Base-by-base conservation (phyloP, 2,113 vertebrate genomes). In the Seriola aureovittata region DNA sequence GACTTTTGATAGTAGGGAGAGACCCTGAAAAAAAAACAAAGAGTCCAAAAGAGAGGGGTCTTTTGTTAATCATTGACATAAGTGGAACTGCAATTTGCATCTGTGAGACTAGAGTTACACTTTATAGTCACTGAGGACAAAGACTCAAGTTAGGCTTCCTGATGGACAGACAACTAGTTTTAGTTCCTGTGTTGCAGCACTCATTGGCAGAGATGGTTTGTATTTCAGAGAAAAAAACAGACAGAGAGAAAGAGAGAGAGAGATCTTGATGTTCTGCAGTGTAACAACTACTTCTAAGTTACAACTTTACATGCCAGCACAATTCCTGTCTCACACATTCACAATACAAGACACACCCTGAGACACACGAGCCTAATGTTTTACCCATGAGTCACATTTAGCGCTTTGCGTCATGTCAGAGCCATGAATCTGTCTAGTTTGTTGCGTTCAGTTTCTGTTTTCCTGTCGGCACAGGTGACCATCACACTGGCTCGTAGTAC, bases 71-170 rank as follows among this genome's bases (percentile, higher is more conserved):
- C 58, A 44, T 25, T 50, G 76, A 55, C 65, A 65, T 54, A 71
- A 80, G 70, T 83, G 80, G 84, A 82, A 85, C 77, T 63, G 40
- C 75, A 85, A 93, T 94, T 93, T 91, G 90, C 91, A 91, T 92
- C 71, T 90, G 90, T 84, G 85, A 90, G 87, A 88, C 85, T 91
- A 60, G 70, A 87, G 74, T 93, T 94, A 86, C 90, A 81, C 86
- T 91, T 93, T 90, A 88, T 85, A 73, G 85, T 82, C 78, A 19
- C 11, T 0, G 34, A 84, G 78, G 59, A 93, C 91, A 93, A 93
- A 90, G 87, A 65, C 46, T 62, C 1, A 12, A 78, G 75, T 65
- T 59, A 16, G 79, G 82, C 78, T 88, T 85, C 80, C 68, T 80
- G 66, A 70, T 46, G n/a, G 52, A 73, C 40, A 40, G 44, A 78